Percentiles rank a stretch among this genome's conserved stretches.
Evolutionary conservation across 2,888 invertebrate genomes (phyloP).

Genomic region (Hydropsyche betteni): DNA sequence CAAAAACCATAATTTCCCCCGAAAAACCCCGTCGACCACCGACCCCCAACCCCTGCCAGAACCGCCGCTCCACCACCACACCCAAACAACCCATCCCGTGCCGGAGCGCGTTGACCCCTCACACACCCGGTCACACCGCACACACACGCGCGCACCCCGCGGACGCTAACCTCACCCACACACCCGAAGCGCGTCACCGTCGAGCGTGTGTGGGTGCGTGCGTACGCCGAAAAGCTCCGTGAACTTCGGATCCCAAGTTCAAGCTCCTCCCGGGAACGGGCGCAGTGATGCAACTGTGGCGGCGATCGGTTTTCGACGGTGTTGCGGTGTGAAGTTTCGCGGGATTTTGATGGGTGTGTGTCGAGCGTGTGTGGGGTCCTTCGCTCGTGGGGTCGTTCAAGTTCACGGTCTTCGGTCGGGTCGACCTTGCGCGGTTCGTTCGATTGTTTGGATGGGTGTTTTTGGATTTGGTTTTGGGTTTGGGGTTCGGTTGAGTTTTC

Average conservation of each 20-base stretch:
- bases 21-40: too few species aligned
- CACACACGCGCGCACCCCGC: background rate
- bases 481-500: too few species aligned
- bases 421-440: background rate
- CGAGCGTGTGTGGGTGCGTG: background rate
- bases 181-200: background rate
- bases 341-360: background rate
- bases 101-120: background rate
- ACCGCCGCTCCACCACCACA: slow-evolving; percentile 5
- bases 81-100: background rate
- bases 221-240: background rate
- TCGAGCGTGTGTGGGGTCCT: background rate
- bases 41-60: background rate
- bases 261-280: slow-evolving; percentile 26
- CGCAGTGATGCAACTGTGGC: background rate
- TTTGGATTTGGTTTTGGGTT: too few species aligned
- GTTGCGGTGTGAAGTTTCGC: too few species aligned
- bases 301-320: too few species aligned
- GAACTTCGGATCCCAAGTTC: slow-evolving; percentile 20
- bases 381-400: slow-evolving; percentile 15
- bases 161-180: background rate
- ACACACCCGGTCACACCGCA: background rate
- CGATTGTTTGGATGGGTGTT: too few species aligned
- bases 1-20: too few species aligned
- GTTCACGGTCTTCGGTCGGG: slow-evolving; percentile 24